Conservation (phyloP, 2,113 vertebrate species). For the Caranx melampygus region DNA sequence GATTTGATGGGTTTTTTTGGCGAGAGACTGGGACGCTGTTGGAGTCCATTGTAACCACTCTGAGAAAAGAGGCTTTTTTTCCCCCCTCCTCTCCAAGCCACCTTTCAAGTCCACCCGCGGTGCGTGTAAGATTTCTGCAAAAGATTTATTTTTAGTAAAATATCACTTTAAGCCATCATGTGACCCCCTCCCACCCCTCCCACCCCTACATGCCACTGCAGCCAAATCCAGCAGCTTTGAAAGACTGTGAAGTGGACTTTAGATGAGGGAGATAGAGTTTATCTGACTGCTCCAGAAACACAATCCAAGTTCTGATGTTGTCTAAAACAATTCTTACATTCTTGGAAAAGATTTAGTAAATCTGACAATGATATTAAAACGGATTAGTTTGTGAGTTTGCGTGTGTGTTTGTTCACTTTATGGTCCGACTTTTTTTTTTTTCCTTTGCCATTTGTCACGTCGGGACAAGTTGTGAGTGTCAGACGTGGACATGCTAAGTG, state of each 20-base stretch:
- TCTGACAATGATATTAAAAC: not conserved
- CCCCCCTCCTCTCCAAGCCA: not conserved
- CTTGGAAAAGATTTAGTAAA: not conserved
- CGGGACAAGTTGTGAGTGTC: not conserved
- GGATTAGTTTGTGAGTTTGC: not conserved
- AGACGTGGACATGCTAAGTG: not conserved
- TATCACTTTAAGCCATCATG: not conserved
- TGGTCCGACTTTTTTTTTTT: not conserved
- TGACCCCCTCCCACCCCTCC: not conserved
- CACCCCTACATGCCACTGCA: not conserved
- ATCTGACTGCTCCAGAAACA: not conserved
- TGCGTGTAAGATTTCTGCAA: not conserved
- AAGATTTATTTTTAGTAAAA: slow-evolving; percentile 7
- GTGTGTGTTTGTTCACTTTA: not conserved
- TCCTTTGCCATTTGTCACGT: not conserved
- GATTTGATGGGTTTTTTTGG: not conserved
- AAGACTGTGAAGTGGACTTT: slow-evolving; percentile 3
- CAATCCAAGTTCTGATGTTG: not conserved
- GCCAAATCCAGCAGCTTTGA: slow-evolving; percentile 9
- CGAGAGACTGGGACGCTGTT: not conserved
- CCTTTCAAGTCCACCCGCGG: slow-evolving; percentile 14
- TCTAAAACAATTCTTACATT: not conserved
- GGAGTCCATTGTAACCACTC: not conserved
- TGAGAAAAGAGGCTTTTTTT: slow-evolving; percentile 5
- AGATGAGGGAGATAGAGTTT: slow-evolving; percentile 23